These are phyloP conservation scores for Clivina fossor DNA, from an alignment of 2,888 invertebrate genomes.

Conservation along the genomic window DNA sequence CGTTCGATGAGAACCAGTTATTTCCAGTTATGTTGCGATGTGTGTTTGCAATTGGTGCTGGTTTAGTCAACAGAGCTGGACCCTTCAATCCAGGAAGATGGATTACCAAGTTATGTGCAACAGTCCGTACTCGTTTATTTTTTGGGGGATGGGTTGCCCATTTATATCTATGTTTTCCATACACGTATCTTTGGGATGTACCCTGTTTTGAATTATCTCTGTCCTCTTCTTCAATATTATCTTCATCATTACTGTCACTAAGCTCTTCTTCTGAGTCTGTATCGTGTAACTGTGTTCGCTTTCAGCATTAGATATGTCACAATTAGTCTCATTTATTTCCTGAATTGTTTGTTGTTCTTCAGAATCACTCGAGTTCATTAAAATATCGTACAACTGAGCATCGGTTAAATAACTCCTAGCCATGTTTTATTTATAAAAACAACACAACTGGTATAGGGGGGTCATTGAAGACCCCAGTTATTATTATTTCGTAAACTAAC, in stretches of 20 bases:
- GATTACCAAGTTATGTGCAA: not conserved
- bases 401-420: too few relatives aligned
- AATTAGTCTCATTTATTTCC: too few relatives aligned
- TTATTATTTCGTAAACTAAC: too few relatives aligned
- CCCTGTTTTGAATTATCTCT: not conserved
- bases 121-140: not conserved
- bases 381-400: too few relatives aligned
- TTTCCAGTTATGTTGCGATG: conserved; percentile 39
- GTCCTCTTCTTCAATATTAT: not conserved
- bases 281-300: too few relatives aligned
- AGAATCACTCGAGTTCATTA: too few relatives aligned
- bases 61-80: not conserved
- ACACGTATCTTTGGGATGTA: not conserved
- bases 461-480: too few relatives aligned
- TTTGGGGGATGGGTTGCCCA: not conserved
- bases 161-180: not conserved
- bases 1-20: conserved; percentile 39
- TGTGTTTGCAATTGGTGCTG: conserved; percentile 3
- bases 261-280: too few relatives aligned
- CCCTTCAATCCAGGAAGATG: not conserved
- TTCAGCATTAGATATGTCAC: too few relatives aligned
- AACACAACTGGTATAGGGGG: too few relatives aligned
- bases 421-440: too few relatives aligned
- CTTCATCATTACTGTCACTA: not conserved
- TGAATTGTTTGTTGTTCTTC: too few relatives aligned